Conservation (phyloP, 2,113 vertebrate species). For the Aplodontia rufa region DNA sequence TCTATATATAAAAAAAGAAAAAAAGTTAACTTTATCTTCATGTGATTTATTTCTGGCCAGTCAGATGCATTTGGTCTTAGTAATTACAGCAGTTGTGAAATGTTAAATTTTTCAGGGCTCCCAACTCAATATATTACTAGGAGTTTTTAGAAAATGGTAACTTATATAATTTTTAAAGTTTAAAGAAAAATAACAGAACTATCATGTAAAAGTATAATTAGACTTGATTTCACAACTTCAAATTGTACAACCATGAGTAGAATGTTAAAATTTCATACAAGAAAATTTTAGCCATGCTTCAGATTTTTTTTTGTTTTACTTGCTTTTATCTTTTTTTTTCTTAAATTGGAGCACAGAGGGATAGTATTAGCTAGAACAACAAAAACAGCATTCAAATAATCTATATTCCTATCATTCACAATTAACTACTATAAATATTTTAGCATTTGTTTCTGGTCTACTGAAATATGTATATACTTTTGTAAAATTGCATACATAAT, state of each 20-base stretch:
- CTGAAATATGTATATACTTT: not conserved
- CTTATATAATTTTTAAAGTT: constrained; percentile 43
- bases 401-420: not conserved
- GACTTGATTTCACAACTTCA: constrained; percentile 37
- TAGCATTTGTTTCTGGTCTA: constrained; percentile 3
- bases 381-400: not conserved
- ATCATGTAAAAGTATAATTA: constrained; percentile 26
- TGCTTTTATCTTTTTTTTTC: not conserved
- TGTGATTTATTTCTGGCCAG: constrained; percentile 17
- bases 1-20: no score
- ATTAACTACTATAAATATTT: constrained; percentile 22
- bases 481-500: constrained; percentile 10
- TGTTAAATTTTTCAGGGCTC: constrained; percentile 11
- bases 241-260: not conserved
- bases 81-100: not conserved
- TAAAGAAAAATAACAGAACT: constrained; percentile 42
- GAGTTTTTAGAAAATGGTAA: constrained; percentile 24
- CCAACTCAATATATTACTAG: constrained; percentile 14
- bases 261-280: not conserved
- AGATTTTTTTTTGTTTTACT: constrained; percentile 25
- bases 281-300: not conserved
- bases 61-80: not conserved
- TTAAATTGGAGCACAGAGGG: not conserved
- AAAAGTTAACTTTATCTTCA: not conserved
- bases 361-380: not conserved